A percentile compares a stretch with the other conserved stretches of the same genome.
Evolutionary conservation across 2,797 vertebrate species (phyloP).

Genomic region (Fistularia commersonii): DNA sequence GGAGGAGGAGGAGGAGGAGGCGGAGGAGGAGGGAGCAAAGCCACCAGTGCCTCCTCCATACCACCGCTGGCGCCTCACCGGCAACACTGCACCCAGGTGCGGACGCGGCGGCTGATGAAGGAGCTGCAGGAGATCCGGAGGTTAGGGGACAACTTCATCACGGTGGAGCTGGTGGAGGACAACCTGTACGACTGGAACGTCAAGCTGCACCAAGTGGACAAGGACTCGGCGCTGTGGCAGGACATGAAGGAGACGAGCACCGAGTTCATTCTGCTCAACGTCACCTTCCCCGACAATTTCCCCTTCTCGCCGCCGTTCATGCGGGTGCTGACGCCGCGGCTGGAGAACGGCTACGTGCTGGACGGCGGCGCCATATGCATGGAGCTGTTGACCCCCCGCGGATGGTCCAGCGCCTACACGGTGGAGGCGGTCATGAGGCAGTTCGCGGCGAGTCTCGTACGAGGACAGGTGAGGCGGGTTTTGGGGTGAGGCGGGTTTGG

Average conservation of each 20-base stretch:
- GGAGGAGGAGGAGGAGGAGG: slow-evolving; percentile 75
- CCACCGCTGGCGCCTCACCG: slow-evolving; percentile 81
- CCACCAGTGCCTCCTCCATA: slow-evolving; percentile 74
- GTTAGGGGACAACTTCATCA: slow-evolving; percentile 97
- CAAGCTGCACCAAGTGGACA: slow-evolving; percentile 99
- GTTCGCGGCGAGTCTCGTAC: slow-evolving; percentile 97
- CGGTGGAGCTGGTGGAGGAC: slow-evolving; percentile 98
- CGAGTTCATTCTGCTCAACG: slow-evolving; percentile 97
- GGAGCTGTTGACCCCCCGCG: slow-evolving; percentile 97
- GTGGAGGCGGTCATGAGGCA: slow-evolving; percentile 99
- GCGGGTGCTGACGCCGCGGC: slow-evolving; percentile 94
- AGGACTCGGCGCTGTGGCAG: slow-evolving; percentile 99
- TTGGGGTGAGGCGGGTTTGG: slow-evolving; percentile 10
- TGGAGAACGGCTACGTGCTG: slow-evolving; percentile 99
- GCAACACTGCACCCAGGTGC: slow-evolving; percentile 95
- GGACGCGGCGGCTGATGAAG: slow-evolving; percentile 97
- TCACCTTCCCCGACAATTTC: slow-evolving; percentile 99
- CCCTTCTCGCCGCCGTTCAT: slow-evolving; percentile 99
- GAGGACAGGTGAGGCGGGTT: slow-evolving; percentile 91
- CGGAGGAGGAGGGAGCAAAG: slow-evolving; percentile 66
- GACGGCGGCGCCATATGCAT: slow-evolving; percentile 99
- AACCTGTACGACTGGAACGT: slow-evolving; percentile 99
- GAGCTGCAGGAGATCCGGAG: slow-evolving; percentile 98
- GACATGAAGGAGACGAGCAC: slow-evolving; percentile 99
- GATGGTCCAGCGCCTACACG: slow-evolving; percentile 99